Conservation (phyloP, 92 coral and sea anemone genomes). For the Muricea muricata region DNA sequence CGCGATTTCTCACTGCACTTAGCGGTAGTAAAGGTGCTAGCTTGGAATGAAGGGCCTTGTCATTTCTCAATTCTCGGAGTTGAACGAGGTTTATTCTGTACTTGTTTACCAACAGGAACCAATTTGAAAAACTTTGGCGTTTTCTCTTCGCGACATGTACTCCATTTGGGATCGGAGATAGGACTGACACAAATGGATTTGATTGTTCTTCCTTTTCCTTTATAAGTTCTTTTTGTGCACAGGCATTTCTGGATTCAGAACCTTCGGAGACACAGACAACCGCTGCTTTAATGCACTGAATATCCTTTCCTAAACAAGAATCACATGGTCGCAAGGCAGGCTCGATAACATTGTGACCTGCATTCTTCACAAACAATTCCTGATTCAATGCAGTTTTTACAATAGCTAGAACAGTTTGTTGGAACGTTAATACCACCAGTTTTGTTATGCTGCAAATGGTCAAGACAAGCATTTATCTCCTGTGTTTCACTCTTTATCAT, state of each 20-base stretch:
- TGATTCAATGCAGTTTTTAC: conserved; percentile 47
- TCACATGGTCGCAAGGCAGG: conserved; percentile 77
- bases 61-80: conserved; percentile 64
- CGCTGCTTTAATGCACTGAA: conserved; percentile 76
- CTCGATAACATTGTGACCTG: conserved; percentile 62
- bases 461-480: conserved; percentile 69
- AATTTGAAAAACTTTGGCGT: conserved; percentile 61
- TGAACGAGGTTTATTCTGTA: conserved; percentile 57
- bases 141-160: conserved; percentile 63
- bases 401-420: conserved; percentile 54
- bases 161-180: conserved; percentile 55
- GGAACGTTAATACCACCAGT: conserved; percentile 59
- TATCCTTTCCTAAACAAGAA: conserved; percentile 60
- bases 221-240: conserved; percentile 63
- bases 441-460: conserved; percentile 65
- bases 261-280: conserved; percentile 64
- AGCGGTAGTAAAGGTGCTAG: conserved; percentile 61
- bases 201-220: conserved; percentile 59
- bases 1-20: conserved; percentile 66
- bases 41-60: conserved; percentile 55
- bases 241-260: conserved; percentile 71
- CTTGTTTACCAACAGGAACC: conserved; percentile 59
- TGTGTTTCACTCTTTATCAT: conserved; percentile 68
- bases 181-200: conserved; percentile 41
- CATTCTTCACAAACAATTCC: conserved; percentile 65